Base-by-base conservation (phyloP, 2,888 invertebrate species). In the Theretra japonica region DNA sequence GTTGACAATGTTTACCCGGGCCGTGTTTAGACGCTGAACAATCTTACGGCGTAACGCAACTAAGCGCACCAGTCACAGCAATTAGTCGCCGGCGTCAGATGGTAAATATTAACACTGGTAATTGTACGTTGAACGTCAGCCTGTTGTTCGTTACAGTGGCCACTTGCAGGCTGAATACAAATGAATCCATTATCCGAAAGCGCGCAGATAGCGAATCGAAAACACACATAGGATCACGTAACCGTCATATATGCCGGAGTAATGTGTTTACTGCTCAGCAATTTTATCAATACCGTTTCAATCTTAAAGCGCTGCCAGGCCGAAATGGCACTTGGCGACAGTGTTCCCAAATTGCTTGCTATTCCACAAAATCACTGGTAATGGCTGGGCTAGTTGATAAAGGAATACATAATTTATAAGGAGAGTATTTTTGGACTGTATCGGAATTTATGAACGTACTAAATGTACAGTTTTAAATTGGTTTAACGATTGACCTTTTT, bases 81-180 rank as follows among this genome's bases (percentile, higher is more conserved):
- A 94, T 93, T 94, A 93, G 91, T 87, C 89, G 86, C 80, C 83
- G 88, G 92, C 90, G 92, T 90, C 93, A 89, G 91, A 87, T 90
- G 92, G 93, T 93, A 94, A 94, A 94, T 94, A 94, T 93, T 93
- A 94, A 93, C 93, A 90, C 86, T 90, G 86, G 91, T 93, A 93
- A 94, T 93, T 94, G 93, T 93, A 89, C 89, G 82, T 88, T 87
- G 89, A 90, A 88, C 90, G 92, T 90, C 91, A 91, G 90, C 86
- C 88, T 88, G 88, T 91, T 91, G 93, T 93, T 94, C 93, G 92
- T 93, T 94, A 94, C 92, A 89, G 89, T 87, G 86, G 83, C 86
- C 88, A 89, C 89, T 90, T 87, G 90, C 90, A 89, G 86, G 88
- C 90, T 87, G 94, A 94, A 94, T 94, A 94, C 93, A 93, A 93